Percentiles rank a stretch among this genome's conserved stretches.
Evolutionary conservation across 1,140 invertebrate genomes (phyloP).

Genomic region (Drosophila pectinifera): DNA sequence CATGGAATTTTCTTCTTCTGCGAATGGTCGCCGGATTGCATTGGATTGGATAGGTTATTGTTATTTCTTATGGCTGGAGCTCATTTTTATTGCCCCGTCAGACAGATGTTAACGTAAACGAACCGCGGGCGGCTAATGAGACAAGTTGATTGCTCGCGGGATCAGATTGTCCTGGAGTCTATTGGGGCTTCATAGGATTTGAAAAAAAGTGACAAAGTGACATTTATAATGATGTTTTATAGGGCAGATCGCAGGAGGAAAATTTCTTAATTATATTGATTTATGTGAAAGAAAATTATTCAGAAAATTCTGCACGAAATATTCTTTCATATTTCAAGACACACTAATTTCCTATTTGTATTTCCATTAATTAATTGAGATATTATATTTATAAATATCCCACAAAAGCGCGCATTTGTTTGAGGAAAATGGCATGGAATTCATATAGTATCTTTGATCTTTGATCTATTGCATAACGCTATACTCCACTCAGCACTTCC

Average conservation of each 20-base stretch:
- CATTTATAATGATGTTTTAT: neutral
- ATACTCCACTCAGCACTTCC: conserved; percentile 27
- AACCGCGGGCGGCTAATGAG: conserved; percentile 51
- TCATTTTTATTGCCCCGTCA: conserved; percentile 39
- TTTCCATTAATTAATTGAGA: neutral
- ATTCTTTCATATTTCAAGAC: neutral
- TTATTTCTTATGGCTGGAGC: conserved; percentile 48
- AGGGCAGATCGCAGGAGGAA: neutral
- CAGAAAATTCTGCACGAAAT: too few relatives aligned
- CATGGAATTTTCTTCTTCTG: conserved; percentile 33
- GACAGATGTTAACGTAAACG: conserved; percentile 14
- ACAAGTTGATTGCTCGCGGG: conserved; percentile 32
- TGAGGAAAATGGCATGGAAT: conserved; percentile 16
- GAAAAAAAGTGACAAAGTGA: neutral
- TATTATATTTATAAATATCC: too few relatives aligned
- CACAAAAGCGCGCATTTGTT: too few relatives aligned
- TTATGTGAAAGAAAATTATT: too few relatives aligned
- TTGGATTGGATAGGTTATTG: conserved; percentile 40
- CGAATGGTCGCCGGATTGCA: conserved; percentile 35
- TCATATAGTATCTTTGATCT: conserved; percentile 16
- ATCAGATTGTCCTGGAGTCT: conserved; percentile 18
- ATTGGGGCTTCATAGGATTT: neutral
- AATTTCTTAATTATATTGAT: neutral
- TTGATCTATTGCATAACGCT: conserved; percentile 32
- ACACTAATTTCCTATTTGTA: neutral